These are phyloP conservation scores for Orycteropus afer DNA, from an alignment of 2,113 vertebrate species.

Conservation along the genomic window DNA sequence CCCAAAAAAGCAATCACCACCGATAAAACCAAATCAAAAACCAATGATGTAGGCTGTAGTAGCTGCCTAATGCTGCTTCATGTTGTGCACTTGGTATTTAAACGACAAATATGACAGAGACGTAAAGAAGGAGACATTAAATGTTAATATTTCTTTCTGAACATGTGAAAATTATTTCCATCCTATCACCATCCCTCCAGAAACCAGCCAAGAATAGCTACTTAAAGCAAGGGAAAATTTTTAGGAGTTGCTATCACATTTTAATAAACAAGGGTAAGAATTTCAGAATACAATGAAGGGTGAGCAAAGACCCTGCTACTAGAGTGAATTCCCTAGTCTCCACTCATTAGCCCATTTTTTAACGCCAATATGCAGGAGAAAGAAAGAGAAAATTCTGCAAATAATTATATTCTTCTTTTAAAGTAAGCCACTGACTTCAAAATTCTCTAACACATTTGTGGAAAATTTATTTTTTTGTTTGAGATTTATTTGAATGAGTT, in stretches of 20 bases:
- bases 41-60: not conserved
- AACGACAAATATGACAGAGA: not conserved
- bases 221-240: constrained; percentile 24
- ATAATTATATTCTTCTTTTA: constrained; percentile 64
- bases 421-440: constrained; percentile 69
- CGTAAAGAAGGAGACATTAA: not conserved
- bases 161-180: not conserved
- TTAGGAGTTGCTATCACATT: constrained; percentile 23
- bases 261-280: constrained; percentile 29
- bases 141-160: constrained; percentile 18
- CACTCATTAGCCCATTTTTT: constrained; percentile 1
- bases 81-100: not conserved
- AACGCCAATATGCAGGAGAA: constrained; percentile 38
- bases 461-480: constrained; percentile 64
- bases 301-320: constrained; percentile 10
- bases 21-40: not conserved
- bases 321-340: constrained; percentile 44
- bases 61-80: not conserved
- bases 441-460: constrained; percentile 74
- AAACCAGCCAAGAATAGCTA: not conserved
- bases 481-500: constrained; percentile 81
- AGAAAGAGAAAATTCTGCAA: constrained; percentile 58
- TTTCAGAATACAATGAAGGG: constrained; percentile 22
- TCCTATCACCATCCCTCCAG: not conserved
- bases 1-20: not conserved